Percentiles rank a stretch among this genome's conserved stretches.
phyloP scores from a whole-genome alignment of 2,113 vertebrate species.

The Helogale parvula region DNA sequence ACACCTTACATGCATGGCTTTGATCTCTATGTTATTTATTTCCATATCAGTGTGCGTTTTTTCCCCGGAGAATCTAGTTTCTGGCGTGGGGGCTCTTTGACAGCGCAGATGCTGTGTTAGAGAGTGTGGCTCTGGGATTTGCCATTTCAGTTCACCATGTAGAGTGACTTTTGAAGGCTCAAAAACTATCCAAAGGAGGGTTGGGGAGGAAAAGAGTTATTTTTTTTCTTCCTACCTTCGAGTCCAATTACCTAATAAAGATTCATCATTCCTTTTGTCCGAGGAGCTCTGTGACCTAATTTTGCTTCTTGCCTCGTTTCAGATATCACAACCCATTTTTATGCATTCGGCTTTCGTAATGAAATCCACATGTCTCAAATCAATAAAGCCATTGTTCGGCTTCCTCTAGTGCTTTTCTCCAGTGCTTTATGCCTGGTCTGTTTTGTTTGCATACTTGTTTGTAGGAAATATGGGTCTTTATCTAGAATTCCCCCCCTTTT shows the following conservation, averaged over 20 bases:
- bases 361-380: conserved; percentile 82
- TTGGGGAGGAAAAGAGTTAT: not conserved
- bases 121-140: conserved; percentile 51
- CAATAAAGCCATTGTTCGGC: conserved; percentile 79
- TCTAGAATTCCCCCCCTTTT: not conserved
- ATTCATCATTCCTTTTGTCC: conserved; percentile 73
- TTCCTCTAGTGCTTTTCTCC: conserved; percentile 22
- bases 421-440: conserved; percentile 33
- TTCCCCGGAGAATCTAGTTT: conserved; percentile 63
- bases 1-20: conserved; percentile 42
- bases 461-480: conserved; percentile 55
- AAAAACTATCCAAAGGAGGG: not conserved
- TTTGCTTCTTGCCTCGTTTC: conserved; percentile 71
- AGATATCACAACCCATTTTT: conserved; percentile 76
- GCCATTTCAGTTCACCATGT: not conserved
- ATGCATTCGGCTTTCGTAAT: conserved; percentile 70
- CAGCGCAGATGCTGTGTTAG: conserved; percentile 18
- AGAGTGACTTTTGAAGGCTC: conserved; percentile 59
- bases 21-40: conserved; percentile 78
- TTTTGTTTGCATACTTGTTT: conserved; percentile 70
- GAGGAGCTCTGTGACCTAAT: conserved; percentile 70
- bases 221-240: conserved; percentile 40
- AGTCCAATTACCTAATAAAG: conserved; percentile 75
- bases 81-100: conserved; percentile 51
- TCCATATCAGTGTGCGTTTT: conserved; percentile 57